These are phyloP conservation scores for Origma solitaria DNA, from an alignment of 2,113 vertebrate species.

Conservation along the genomic window DNA sequence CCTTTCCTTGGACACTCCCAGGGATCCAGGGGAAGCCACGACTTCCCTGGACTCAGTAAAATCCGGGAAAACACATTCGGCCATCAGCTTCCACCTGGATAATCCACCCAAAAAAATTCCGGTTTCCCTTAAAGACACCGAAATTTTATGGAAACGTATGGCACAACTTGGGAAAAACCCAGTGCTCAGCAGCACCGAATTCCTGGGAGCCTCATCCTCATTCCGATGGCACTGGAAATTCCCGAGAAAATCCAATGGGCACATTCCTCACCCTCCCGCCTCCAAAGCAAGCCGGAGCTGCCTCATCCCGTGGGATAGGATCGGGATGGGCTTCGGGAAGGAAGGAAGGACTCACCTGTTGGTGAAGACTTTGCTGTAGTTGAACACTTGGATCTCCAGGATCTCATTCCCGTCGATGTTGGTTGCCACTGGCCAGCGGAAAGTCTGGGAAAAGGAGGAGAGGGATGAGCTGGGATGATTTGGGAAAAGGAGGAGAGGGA, in stretches of 20 bases:
- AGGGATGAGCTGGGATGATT: background rate
- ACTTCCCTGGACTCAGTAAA: background rate
- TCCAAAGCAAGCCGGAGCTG: rapidly evolving
- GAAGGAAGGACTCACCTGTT: slow-evolving; percentile 79
- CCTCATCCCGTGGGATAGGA: rapidly evolving
- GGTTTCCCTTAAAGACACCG: rapidly evolving
- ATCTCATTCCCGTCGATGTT: slow-evolving; percentile 85
- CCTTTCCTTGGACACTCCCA: no score
- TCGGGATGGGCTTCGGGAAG: rapidly evolving
- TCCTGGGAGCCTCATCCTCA: background rate
- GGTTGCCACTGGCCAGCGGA: slow-evolving; percentile 91
- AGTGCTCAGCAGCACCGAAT: rapidly evolving
- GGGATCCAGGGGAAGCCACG: no score
- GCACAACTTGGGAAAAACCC: rapidly evolving
- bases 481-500: background rate
- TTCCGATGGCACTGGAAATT: rapidly evolving
- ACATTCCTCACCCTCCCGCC: background rate
- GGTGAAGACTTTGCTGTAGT: slow-evolving; percentile 97
- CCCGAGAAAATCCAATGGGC: rapidly evolving
- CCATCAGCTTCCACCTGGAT: background rate
- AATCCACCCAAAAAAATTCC: background rate
- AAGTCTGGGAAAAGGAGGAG: slow-evolving; percentile 68
- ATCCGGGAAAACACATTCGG: background rate
- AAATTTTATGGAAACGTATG: rapidly evolving
- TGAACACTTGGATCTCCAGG: slow-evolving; percentile 93